Evolutionary conservation across 2,113 vertebrate species (phyloP).

Genomic region (Fulmarus glacialis): DNA sequence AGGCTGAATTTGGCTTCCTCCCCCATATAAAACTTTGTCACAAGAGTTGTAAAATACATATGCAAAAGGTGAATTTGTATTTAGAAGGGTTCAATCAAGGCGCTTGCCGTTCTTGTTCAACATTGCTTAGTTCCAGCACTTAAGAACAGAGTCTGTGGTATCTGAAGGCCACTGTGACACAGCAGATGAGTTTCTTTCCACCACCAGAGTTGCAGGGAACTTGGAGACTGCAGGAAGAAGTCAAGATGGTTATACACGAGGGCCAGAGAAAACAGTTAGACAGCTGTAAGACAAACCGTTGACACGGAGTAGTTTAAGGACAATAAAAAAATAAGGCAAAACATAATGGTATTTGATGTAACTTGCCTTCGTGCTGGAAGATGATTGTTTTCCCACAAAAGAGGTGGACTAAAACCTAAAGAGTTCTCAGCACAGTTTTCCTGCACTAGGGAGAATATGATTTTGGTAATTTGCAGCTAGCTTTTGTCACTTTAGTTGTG

Average conservation of each 20-base stretch:
- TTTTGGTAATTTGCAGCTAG: not conserved
- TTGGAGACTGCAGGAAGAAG: not conserved
- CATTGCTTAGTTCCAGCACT: rapidly evolving
- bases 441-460: not conserved
- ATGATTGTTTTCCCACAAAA: not conserved
- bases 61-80: not conserved
- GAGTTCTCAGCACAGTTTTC: not conserved
- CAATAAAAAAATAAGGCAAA: not conserved
- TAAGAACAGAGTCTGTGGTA: not conserved
- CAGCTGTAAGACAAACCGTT: not conserved
- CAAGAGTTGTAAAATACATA: not conserved
- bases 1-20: not conserved
- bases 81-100: not conserved
- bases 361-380: not conserved
- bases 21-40: not conserved
- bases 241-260: not conserved
- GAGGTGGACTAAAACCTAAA: not conserved
- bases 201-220: not conserved
- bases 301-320: rapidly evolving
- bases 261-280: not conserved
- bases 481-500: not conserved
- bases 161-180: not conserved
- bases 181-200: not conserved
- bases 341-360: not conserved
- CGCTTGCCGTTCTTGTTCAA: rapidly evolving